Evolutionary conservation across 2,113 vertebrate species (phyloP).

Genomic region (Solea solea): DNA sequence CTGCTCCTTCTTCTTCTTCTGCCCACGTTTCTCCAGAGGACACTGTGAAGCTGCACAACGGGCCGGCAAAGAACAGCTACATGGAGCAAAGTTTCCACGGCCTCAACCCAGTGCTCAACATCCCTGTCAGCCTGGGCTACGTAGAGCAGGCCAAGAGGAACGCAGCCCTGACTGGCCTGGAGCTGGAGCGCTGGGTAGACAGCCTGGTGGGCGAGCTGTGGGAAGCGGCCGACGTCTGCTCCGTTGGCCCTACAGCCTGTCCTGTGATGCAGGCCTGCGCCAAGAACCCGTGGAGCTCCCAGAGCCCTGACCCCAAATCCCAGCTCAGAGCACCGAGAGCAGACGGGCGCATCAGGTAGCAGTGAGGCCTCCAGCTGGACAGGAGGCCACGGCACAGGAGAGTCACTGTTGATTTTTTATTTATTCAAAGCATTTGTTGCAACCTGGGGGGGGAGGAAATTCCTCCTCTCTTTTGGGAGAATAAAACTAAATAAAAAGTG

Average conservation of each 20-base stretch:
- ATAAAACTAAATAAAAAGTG: slow-evolving; percentile 24
- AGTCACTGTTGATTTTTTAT: slow-evolving; percentile 58
- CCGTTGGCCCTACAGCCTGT: slow-evolving; percentile 85
- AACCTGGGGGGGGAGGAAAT: slow-evolving; percentile 5
- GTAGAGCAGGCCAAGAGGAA: slow-evolving; percentile 89
- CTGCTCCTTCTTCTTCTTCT: slow-evolving; percentile 4
- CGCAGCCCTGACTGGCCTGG: slow-evolving; percentile 82
- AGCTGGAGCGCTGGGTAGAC: slow-evolving; percentile 92
- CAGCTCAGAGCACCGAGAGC: slow-evolving; percentile 87
- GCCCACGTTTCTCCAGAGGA: slow-evolving; percentile 85
- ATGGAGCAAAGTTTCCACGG: slow-evolving; percentile 99
- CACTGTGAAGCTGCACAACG: slow-evolving; percentile 87
- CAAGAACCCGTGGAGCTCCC: slow-evolving; percentile 94
- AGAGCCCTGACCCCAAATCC: slow-evolving; percentile 96
- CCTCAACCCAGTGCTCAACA: slow-evolving; percentile 92
- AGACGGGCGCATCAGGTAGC: slow-evolving; percentile 97
- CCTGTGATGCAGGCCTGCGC: slow-evolving; percentile 91
- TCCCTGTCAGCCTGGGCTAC: slow-evolving; percentile 86
- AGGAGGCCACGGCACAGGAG: slow-evolving; percentile 57
- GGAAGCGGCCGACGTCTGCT: slow-evolving; percentile 91
- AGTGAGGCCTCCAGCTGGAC: slow-evolving; percentile 72
- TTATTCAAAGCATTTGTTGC: slow-evolving; percentile 54
- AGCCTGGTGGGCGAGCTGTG: slow-evolving; percentile 86
- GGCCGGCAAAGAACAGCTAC: slow-evolving; percentile 92
- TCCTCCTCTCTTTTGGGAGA: slow-evolving; percentile 27